Evolutionary conservation across 2,113 vertebrate genomes (phyloP).

Genomic region (Alligator sinensis): DNA sequence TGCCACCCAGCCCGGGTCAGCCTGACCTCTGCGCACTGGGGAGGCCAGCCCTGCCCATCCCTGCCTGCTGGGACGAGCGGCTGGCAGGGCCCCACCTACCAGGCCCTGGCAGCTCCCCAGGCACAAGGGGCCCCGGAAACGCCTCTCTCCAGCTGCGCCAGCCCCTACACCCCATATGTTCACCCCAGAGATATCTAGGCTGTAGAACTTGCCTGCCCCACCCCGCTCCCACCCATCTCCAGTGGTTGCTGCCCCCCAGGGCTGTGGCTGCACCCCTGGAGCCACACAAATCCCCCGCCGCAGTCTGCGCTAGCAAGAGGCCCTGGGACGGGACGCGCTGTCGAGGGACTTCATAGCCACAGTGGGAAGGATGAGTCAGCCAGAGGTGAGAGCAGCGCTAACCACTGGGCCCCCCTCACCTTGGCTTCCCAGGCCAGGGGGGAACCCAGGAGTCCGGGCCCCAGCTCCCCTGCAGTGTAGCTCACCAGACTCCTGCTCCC

Average conservation of each 20-base stretch:
- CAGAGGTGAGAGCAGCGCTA: slow-evolving; percentile 11
- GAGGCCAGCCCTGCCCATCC: neutral
- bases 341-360: slow-evolving; percentile 60
- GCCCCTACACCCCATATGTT: neutral
- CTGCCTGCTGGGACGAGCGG: neutral
- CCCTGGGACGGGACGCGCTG: neutral
- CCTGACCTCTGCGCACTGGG: slow-evolving; percentile 79
- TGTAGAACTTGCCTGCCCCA: slow-evolving; percentile 64
- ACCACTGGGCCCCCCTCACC: neutral
- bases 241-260: slow-evolving; percentile 56
- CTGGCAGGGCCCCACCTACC: neutral
- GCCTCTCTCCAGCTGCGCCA: slow-evolving; percentile 10
- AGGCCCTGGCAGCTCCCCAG: neutral
- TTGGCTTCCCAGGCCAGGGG: neutral
- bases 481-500: too few species aligned
- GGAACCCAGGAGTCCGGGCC: neutral
- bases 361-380: slow-evolving; percentile 60
- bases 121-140: neutral
- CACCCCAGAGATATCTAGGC: too few species aligned
- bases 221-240: slow-evolving; percentile 46
- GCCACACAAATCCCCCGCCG: too few species aligned
- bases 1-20: neutral
- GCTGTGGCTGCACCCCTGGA: neutral
- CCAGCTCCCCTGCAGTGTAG: neutral
- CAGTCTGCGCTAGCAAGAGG: too few species aligned